Conservation (phyloP, 2,113 vertebrate genomes). For the Archocentrus centrarchus region DNA sequence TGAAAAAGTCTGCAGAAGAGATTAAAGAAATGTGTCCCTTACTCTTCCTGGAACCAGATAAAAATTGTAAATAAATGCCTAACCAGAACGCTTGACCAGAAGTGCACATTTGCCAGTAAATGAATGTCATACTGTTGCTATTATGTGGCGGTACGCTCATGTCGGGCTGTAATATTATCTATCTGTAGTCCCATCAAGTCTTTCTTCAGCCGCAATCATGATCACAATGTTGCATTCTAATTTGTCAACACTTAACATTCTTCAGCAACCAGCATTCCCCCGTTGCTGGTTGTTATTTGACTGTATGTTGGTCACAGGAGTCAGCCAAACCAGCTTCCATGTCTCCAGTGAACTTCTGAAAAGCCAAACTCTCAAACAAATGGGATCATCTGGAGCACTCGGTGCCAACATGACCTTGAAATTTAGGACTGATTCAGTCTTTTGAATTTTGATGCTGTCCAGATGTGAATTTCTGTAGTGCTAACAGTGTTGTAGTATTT, state of each 20-base stretch:
- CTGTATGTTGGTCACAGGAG: conserved; percentile 19
- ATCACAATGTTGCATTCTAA: conserved; percentile 6
- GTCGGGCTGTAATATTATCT: conserved; percentile 21
- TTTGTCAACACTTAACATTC: conserved; percentile 56
- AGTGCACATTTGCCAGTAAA: neutral
- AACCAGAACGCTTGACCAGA: neutral
- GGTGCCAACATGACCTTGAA: conserved; percentile 62
- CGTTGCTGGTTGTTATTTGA: conserved; percentile 47
- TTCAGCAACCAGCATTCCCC: conserved; percentile 16
- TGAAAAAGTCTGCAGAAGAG: neutral
- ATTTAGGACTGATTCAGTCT: conserved; percentile 61
- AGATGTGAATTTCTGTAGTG: conserved; percentile 71
- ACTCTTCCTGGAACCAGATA: neutral
- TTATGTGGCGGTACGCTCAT: neutral
- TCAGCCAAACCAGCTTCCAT: conserved; percentile 49
- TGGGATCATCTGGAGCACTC: conserved; percentile 56
- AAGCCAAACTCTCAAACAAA: conserved; percentile 61
- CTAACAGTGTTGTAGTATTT: conserved; percentile 32
- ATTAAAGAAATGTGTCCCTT: neutral
- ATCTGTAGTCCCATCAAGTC: conserved; percentile 18
- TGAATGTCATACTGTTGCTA: neutral
- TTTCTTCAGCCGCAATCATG: conserved; percentile 23
- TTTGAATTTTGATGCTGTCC: conserved; percentile 61
- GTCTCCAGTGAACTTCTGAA: conserved; percentile 56
- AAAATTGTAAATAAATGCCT: neutral